phyloP scores from a whole-genome alignment of 1,140 invertebrate genomes.

The Cepaea nemoralis region DNA sequence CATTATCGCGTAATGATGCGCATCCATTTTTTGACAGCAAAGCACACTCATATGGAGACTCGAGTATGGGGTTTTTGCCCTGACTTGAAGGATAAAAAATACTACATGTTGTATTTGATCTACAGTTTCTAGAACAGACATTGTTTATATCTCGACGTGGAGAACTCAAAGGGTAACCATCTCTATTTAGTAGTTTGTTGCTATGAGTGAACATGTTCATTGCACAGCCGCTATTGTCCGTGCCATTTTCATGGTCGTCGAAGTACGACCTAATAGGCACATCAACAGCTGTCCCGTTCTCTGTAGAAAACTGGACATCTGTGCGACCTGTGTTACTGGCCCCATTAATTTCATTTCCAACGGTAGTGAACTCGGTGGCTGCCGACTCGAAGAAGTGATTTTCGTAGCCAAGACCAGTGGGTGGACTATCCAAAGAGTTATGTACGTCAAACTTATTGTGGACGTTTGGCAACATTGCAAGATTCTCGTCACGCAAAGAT shows the following conservation, averaged over 20 bases:
- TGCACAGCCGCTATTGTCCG: not conserved
- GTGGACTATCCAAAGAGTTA: not conserved
- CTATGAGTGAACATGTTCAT: not conserved
- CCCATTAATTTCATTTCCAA: not conserved
- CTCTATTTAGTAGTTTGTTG: not conserved
- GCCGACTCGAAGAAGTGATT: conserved; percentile 6
- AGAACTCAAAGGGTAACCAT: not conserved
- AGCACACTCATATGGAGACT: not conserved
- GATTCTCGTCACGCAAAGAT: not conserved
- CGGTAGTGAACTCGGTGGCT: not conserved
- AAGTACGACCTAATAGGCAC: not conserved
- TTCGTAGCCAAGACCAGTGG: not conserved
- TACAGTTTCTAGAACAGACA: not conserved
- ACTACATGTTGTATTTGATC: not conserved
- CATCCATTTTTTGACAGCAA: not conserved
- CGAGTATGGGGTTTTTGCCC: too few relatives aligned
- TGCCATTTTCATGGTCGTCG: not conserved
- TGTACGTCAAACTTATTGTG: not conserved
- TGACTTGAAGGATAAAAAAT: not conserved
- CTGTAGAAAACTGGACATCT: not conserved
- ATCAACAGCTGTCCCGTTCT: not conserved
- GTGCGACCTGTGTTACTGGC: not conserved
- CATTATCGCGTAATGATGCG: not conserved
- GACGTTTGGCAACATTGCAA: not conserved
- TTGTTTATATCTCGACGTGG: not conserved